Conservation (phyloP, 2,888 invertebrate species). For the Gortyna flavago region DNA sequence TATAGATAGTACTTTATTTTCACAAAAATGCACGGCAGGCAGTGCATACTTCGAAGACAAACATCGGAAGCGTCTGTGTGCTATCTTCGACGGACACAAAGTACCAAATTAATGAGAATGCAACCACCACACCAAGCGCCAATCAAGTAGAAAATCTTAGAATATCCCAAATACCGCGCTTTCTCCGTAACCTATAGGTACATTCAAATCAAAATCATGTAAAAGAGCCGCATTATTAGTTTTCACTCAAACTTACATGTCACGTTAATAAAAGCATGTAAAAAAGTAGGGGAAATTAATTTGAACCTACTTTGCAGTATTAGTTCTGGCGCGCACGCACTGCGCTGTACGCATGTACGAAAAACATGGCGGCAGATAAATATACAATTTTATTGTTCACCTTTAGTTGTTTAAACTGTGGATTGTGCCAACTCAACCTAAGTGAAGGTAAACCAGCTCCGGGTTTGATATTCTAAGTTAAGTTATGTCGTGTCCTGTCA, state of each 20-base stretch:
- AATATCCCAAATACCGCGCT: not conserved
- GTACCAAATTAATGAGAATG: not conserved
- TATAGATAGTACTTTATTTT: too few relatives aligned
- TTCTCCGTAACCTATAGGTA: conserved; percentile 20
- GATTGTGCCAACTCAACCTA: conserved; percentile 33
- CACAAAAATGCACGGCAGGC: not conserved
- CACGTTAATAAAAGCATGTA: conserved; percentile 18
- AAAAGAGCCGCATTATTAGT: conserved; percentile 20
- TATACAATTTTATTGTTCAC: conserved; percentile 15
- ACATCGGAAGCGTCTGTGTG: not conserved
- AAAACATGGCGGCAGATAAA: conserved; percentile 30
- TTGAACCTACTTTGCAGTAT: conserved; percentile 20
- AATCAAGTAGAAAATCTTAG: not conserved
- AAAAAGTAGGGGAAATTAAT: conserved; percentile 21
- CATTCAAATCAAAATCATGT: not conserved
- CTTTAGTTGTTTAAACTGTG: conserved; percentile 21
- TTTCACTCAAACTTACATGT: conserved; percentile 28
- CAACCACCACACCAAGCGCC: too few relatives aligned
- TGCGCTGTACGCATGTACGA: conserved; percentile 1
- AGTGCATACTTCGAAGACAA: not conserved
- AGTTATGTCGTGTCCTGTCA: too few relatives aligned
- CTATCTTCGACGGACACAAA: not conserved
- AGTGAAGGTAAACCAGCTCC: conserved; percentile 33
- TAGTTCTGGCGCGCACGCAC: conserved; percentile 14
- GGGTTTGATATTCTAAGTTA: not conserved